Base-by-base conservation (phyloP, 2,888 invertebrate species). In the Stramonita haemastoma region DNA sequence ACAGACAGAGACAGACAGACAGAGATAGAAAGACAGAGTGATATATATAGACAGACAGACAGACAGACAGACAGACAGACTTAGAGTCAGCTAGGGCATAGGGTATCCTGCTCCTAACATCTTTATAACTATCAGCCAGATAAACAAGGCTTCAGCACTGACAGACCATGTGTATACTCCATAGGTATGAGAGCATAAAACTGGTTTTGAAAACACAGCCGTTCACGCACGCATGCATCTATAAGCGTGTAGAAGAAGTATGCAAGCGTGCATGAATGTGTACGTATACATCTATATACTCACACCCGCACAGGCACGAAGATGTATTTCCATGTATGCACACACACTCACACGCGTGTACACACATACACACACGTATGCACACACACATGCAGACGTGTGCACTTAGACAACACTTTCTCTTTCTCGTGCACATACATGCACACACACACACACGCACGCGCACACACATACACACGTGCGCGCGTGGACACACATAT, bases 311-410 rank as follows among this genome's bases (percentile, higher is more conserved):
- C 4, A 66, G 19, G 26, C 66, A 66, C 13, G 26, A 4, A 66
- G 19, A 13, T 26, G 26, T 26, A 66, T 26, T 2, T 26, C 1
- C 13, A 66, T 22, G 26, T 26, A 66, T 26, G 26, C 66, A 66
- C 66, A 66, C 66, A 66, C 66, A 66, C 17, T 66, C 66, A 66
- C 66, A 66, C 13, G 1, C 66, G 66, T 26, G 19, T 19, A 60
- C 79, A 79, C 79, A 79, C 79, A 79, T 32, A 79, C 79, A 79
- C 79, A 79, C 79, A 79, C 73, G 26, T 26, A 26, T 26, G 26
- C 73, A 73, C 73, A 60, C n/a, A 73, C 73, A n/a, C 11, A 60
- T 26, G 29, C 77, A 77, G 4, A 77, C 29, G n/a, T 4, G n/a
- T 13, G 77, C 77, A 77, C 77, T 2, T n/a, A 29, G 19, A 66